Evolutionary conservation across 2,113 vertebrate genomes (phyloP).

Genomic region (Scatophagus argus): DNA sequence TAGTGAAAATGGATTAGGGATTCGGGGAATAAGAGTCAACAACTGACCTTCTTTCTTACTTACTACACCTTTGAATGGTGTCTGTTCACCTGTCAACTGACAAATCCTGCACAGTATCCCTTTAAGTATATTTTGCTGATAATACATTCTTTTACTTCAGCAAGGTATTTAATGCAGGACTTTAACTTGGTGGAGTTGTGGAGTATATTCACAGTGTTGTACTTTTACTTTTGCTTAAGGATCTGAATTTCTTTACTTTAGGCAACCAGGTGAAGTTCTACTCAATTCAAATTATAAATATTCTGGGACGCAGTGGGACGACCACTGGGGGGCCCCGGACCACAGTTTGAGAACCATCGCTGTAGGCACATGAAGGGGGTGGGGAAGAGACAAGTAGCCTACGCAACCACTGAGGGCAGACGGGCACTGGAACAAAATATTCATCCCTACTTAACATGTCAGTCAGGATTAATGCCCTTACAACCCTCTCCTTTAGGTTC

Average conservation of each 20-base stretch:
- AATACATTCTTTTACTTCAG: not conserved
- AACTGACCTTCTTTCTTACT: no score
- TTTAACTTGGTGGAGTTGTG: no score
- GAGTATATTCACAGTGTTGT: not conserved
- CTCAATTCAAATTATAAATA: conserved; percentile 30
- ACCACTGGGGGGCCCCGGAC: conserved; percentile 46
- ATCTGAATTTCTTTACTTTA: no score
- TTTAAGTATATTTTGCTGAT: no score
- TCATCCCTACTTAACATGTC: conserved; percentile 90
- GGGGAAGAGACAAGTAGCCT: conserved; percentile 63
- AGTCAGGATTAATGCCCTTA: conserved; percentile 95
- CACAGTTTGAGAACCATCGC: conserved; percentile 49
- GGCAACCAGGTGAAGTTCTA: conserved; percentile 35
- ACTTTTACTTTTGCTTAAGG: not conserved
- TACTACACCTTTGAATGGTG: no score
- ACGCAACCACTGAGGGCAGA: conserved; percentile 84
- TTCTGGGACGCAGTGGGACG: conserved; percentile 37
- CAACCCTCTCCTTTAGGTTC: conserved; percentile 81
- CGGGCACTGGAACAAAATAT: conserved; percentile 82
- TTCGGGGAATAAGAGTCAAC: no score
- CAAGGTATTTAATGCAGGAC: no score
- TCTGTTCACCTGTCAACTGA: no score
- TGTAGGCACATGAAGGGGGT: conserved; percentile 54
- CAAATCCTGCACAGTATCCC: no score
- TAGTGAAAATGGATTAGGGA: no score